Percentiles rank a stretch among this genome's conserved stretches.
phyloP scores from a whole-genome alignment of 2,113 vertebrate species.

The Mesoclemmys tuberculata region DNA sequence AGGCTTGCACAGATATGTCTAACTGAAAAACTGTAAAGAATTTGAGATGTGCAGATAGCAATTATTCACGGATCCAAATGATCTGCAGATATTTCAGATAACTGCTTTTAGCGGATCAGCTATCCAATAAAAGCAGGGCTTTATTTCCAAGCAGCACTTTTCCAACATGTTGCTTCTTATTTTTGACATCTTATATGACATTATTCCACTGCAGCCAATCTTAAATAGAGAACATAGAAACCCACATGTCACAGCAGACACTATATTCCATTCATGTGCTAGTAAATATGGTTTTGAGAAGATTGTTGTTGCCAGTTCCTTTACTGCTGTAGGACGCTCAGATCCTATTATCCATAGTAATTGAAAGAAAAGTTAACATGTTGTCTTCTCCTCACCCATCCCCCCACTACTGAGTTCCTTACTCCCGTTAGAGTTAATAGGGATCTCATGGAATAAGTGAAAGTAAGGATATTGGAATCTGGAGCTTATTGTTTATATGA shows the following conservation, averaged over 20 bases:
- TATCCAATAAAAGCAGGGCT: constrained; percentile 72
- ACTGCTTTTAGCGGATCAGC: constrained; percentile 78
- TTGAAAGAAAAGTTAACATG: background rate
- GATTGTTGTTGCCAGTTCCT: background rate
- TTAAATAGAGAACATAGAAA: constrained; percentile 27
- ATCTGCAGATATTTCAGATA: constrained; percentile 80
- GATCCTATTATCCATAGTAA: background rate
- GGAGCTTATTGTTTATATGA: background rate
- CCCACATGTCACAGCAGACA: background rate
- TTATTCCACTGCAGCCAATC: constrained; percentile 31
- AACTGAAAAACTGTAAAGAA: constrained; percentile 80
- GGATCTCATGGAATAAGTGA: background rate
- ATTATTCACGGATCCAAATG: constrained; percentile 76
- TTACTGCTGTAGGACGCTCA: background rate
- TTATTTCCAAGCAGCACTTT: constrained; percentile 74
- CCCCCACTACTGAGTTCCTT: background rate
- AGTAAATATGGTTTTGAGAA: background rate
- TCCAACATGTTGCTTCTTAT: constrained; percentile 64
- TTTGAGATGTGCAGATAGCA: constrained; percentile 81
- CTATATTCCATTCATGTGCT: accelerated
- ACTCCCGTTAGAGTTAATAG: background rate
- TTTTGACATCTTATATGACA: constrained; percentile 69
- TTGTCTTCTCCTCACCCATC: background rate
- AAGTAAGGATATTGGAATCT: background rate
- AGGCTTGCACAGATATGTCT: constrained; percentile 74